Base-by-base conservation (phyloP, 2,888 invertebrate species). In the Tinea pellionella region DNA sequence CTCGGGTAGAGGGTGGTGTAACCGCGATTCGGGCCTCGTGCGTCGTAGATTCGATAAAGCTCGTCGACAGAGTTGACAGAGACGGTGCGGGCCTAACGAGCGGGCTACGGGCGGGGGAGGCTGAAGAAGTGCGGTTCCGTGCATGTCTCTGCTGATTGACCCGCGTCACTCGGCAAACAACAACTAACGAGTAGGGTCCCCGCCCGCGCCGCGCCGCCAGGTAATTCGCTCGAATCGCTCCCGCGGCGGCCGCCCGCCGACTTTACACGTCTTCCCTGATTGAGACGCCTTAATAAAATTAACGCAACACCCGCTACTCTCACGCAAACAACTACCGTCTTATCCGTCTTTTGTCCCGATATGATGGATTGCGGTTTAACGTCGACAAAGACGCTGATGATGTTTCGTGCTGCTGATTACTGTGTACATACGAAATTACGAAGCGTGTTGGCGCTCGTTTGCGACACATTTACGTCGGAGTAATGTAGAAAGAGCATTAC, bases 61-160 rank as follows among this genome's bases (percentile, higher is more conserved):
- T 32, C 51, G 60, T 57, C 53, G 8, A 15, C 82, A 70, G 79
- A 84, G 85, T 85, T 85, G 85, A 85, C 85, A 82, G 84, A 85
- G 85, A 84, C 81, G 78, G 77, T 73, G 80, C 78, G 81, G 42
- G 81, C 79, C 80, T 81, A 84, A 84, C 82, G 83, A 84, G 78
- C 74, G 77, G 66, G 62, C 61, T 47, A 59, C 72, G 70, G 67
- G 61, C 63, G 63, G 68, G 68, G 74, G 74, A 75, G 77, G 75
- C 71, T 73, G 85, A 86, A 86, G 87, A 86, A 87, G 84, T 86
- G 87, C 82, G 87, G 87, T 86, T 84, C 86, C 86, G 80, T 86
- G 86, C 86, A 86, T 87, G 86, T 81, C 85, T 82, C 85, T 85
- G 84, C 86, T 87, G 87, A 87, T 87, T 87, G 87, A 87, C 87